Conservation (phyloP, 2,113 vertebrate genomes). For the Nanorana parkeri region DNA sequence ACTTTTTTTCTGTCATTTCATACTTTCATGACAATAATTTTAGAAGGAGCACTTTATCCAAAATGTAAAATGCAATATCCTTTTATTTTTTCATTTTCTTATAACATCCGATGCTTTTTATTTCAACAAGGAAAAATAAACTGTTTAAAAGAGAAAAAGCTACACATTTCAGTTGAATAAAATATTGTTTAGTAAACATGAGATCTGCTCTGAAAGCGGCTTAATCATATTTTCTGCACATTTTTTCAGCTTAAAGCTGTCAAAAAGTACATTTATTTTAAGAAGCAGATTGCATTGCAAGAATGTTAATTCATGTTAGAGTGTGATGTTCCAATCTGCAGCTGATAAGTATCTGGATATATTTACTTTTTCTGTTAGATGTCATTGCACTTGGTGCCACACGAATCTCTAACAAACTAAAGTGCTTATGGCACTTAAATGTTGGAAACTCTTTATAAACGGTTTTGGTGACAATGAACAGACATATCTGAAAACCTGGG, state of each 20-base stretch:
- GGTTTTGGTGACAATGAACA: background rate
- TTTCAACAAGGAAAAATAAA: too few relatives aligned
- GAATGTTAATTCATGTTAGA: slow-evolving; percentile 29
- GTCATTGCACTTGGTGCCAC: slow-evolving; percentile 28
- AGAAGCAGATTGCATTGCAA: slow-evolving; percentile 14
- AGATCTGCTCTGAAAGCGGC: background rate
- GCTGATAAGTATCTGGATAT: slow-evolving; percentile 42
- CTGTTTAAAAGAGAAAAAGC: background rate
- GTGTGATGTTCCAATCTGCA: slow-evolving; percentile 35
- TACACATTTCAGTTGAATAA: slow-evolving; percentile 1
- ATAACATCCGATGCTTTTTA: too few relatives aligned
- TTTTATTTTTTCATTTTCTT: too few relatives aligned
- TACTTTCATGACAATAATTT: too few relatives aligned
- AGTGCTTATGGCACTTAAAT: background rate
- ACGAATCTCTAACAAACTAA: slow-evolving; percentile 1
- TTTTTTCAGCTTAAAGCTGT: background rate
- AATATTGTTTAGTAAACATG: background rate
- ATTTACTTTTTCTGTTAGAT: slow-evolving; percentile 35
- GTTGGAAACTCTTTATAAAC: slow-evolving; percentile 11
- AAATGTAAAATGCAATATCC: too few relatives aligned
- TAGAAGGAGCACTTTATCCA: too few relatives aligned
- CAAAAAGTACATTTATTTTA: slow-evolving; percentile 42
- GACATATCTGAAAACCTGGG: too few relatives aligned
- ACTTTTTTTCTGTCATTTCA: too few relatives aligned
- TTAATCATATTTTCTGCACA: background rate